Evolutionary conservation across 2,113 vertebrate genomes (phyloP).

Genomic region (Oplegnathus fasciatus): DNA sequence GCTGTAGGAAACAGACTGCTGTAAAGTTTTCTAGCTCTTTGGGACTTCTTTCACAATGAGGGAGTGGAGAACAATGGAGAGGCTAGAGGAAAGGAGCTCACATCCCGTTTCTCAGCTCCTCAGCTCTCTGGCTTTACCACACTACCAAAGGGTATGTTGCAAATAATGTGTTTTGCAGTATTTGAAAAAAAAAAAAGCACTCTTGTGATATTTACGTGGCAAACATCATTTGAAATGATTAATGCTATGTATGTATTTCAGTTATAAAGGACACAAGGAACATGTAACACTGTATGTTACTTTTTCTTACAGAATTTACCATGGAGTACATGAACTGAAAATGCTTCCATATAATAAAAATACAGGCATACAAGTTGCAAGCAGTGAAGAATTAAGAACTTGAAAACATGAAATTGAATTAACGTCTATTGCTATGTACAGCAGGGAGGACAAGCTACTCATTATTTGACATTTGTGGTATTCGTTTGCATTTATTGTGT

Average conservation of each 20-base stretch:
- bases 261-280: neutral
- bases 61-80: conserved; percentile 78
- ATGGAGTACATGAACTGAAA: no score
- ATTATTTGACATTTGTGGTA: neutral
- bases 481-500: neutral
- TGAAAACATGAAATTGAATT: neutral
- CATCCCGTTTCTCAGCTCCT: conserved; percentile 84
- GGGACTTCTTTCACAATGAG: conserved; percentile 68
- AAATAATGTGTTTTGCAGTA: conserved; percentile 10
- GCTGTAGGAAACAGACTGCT: conserved; percentile 3
- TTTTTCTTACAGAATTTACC: no score
- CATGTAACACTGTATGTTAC: neutral
- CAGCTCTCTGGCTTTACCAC: conserved; percentile 83
- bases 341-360: neutral
- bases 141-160: conserved; percentile 85
- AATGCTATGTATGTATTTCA: neutral
- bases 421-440: neutral
- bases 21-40: conserved; percentile 31
- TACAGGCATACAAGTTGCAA: neutral
- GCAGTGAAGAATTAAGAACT: neutral
- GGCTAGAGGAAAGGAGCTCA: conserved; percentile 75
- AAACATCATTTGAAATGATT: neutral
- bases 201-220: neutral
- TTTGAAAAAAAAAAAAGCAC: neutral
- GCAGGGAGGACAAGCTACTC: neutral